phyloP scores from a whole-genome alignment of 2,113 vertebrate species.

The Xiphophorus maculatus region DNA sequence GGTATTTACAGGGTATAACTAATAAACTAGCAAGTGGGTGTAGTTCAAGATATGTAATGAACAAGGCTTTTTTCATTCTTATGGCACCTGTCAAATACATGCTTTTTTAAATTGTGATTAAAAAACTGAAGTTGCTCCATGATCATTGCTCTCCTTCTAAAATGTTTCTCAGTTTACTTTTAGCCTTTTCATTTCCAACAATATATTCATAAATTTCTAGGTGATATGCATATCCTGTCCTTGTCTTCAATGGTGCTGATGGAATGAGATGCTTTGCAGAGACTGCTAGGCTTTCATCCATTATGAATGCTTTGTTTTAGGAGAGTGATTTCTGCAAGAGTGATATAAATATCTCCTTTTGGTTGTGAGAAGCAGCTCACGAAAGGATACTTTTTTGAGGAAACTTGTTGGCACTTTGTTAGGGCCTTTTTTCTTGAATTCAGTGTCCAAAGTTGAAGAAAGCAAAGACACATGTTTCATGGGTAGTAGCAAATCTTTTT shows the following conservation, averaged over 20 bases:
- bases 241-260: slow-evolving; percentile 25
- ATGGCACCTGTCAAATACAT: not conserved
- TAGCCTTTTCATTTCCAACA: slow-evolving; percentile 23
- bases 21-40: too few species aligned
- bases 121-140: slow-evolving; percentile 2
- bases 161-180: too few species aligned
- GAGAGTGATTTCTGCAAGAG: slow-evolving; percentile 58
- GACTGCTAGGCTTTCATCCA: slow-evolving; percentile 68
- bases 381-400: slow-evolving; percentile 35
- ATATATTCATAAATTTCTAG: slow-evolving; percentile 6
- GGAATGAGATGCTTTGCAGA: slow-evolving; percentile 50
- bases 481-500: slow-evolving; percentile 24
- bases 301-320: slow-evolving; percentile 74
- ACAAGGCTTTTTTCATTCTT: not conserved
- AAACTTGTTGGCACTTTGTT: not conserved
- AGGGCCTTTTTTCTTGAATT: slow-evolving; percentile 63
- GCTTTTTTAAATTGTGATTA: not conserved
- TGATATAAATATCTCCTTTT: slow-evolving; percentile 75
- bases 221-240: not conserved
- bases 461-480: slow-evolving; percentile 47
- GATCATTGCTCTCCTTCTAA: slow-evolving; percentile 16
- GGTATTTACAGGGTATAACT: too few species aligned
- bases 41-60: not conserved
- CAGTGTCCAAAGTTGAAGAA: slow-evolving; percentile 47
- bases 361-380: slow-evolving; percentile 40